Percentiles rank a stretch among this genome's conserved stretches.
These are phyloP conservation scores for Poeciliopsis gracilis DNA, from an alignment of 2,797 vertebrate genomes.

Conservation along the genomic window DNA sequence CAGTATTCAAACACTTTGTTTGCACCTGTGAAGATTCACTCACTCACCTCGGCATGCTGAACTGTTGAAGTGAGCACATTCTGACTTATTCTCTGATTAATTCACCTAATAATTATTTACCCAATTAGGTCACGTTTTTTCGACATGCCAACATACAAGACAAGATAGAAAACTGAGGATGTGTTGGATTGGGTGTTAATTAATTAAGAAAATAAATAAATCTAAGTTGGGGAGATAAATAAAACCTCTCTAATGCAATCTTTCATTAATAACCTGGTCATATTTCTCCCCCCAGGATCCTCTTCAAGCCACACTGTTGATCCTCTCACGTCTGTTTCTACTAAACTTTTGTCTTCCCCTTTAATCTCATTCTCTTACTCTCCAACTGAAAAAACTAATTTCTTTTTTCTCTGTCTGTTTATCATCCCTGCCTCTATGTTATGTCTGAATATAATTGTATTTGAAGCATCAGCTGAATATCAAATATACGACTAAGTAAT, in stretches of 20 bases:
- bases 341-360: not conserved
- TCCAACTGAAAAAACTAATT: conserved; percentile 22
- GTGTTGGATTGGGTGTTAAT: not conserved
- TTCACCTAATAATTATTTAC: not conserved
- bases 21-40: not conserved
- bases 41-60: not conserved
- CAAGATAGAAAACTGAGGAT: not conserved
- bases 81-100: not conserved
- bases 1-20: not conserved
- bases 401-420: conserved; percentile 21
- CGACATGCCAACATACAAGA: not conserved
- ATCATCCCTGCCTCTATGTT: conserved; percentile 21
- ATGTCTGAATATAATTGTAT: conserved; percentile 35
- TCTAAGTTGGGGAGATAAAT: not conserved
- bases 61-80: not conserved
- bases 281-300: not conserved
- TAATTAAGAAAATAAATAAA: not conserved
- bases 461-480: conserved; percentile 50
- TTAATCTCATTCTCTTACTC: conserved; percentile 10
- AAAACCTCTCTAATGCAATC: not conserved
- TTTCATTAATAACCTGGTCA: not conserved
- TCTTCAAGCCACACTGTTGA: conserved; percentile 2
- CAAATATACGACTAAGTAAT: conserved; percentile 46
- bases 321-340: conserved; percentile 4
- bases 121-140: not conserved